phyloP scores from a whole-genome alignment of 2,113 vertebrate genomes.

The Myiozetetes cayanensis region DNA sequence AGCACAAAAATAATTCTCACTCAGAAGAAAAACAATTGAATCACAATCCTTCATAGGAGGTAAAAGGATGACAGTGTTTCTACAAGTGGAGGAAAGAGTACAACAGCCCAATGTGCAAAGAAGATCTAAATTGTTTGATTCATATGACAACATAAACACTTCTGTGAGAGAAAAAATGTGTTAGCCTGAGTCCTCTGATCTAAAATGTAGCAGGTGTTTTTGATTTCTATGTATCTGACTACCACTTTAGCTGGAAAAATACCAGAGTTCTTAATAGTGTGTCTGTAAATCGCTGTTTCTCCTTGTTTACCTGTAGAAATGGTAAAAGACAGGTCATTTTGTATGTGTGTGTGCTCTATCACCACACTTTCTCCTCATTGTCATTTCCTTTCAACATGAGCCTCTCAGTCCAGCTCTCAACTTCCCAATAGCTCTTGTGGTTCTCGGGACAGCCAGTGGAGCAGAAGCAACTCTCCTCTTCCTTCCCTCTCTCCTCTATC shows the following conservation, averaged over 20 bases:
- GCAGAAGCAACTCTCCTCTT: not conserved
- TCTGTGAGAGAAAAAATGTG: not conserved
- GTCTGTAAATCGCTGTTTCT: not conserved
- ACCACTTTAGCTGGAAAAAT: not conserved
- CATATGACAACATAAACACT: not conserved
- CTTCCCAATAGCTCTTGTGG: not conserved
- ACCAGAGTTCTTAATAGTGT: not conserved
- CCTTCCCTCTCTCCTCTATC: not conserved
- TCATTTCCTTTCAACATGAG: not conserved
- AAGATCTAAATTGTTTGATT: not conserved
- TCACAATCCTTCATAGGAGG: not conserved
- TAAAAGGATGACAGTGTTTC: not conserved
- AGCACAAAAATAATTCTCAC: not conserved
- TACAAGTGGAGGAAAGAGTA: not conserved
- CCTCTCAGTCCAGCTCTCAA: not conserved
- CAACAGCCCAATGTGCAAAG: not conserved
- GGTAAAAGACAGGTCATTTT: not conserved
- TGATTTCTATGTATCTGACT: not conserved
- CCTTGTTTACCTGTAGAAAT: not conserved
- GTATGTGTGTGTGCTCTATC: not conserved
- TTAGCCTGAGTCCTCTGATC: not conserved
- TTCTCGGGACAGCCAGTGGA: rapidly evolving
- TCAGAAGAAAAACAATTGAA: not conserved
- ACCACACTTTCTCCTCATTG: not conserved
- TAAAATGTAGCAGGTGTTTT: not conserved